phyloP scores from a whole-genome alignment of 2,797 vertebrate genomes.

The Discoglossus pictus region DNA sequence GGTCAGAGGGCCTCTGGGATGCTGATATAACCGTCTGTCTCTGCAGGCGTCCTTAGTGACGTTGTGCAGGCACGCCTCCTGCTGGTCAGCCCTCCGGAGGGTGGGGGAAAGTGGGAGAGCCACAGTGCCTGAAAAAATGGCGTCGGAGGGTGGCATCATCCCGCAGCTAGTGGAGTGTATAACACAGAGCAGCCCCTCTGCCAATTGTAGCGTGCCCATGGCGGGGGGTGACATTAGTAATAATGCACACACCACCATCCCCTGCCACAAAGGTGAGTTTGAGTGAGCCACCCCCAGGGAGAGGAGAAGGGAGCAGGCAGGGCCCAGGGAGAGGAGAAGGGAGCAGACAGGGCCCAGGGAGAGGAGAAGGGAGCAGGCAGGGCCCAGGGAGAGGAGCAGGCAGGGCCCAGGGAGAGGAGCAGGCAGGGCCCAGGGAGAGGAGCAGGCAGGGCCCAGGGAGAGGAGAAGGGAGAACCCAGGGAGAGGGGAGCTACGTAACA shows the following conservation, averaged over 20 bases:
- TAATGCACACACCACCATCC: conserved; percentile 74
- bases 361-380: not conserved
- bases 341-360: not conserved
- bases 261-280: conserved; percentile 81
- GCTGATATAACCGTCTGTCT: not conserved
- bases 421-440: not conserved
- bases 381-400: not conserved
- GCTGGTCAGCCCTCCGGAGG: conserved; percentile 12
- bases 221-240: conserved; percentile 74
- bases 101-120: conserved; percentile 18
- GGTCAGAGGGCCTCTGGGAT: conserved; percentile 5
- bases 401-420: not conserved
- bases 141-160: conserved; percentile 61
- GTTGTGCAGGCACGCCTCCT: conserved; percentile 21
- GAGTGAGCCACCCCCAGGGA: conserved; percentile 59
- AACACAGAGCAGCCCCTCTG: conserved; percentile 59
- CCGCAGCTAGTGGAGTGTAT: conserved; percentile 67
- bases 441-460: no score
- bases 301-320: conserved; percentile 15
- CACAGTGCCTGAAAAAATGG: conserved; percentile 69
- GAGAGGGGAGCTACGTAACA: no score
- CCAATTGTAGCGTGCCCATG: conserved; percentile 64
- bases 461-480: no score
- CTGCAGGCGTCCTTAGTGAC: conserved; percentile 1
- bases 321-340: not conserved